phyloP scores from a whole-genome alignment of 2,888 invertebrate species.

The Polydrusus cervinus region DNA sequence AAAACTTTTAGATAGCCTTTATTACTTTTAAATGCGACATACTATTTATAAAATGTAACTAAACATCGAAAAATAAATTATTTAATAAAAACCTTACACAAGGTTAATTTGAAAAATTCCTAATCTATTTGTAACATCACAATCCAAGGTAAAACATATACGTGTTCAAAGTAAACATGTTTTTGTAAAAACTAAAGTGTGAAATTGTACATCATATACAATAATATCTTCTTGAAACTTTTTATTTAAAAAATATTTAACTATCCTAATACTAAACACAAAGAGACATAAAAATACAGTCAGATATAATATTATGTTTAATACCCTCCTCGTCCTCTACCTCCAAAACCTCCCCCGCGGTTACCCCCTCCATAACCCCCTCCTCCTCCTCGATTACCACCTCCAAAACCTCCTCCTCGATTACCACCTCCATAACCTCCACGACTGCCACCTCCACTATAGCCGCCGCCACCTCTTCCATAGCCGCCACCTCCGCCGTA shows the following conservation, averaged over 20 bases:
- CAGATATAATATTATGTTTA: not conserved
- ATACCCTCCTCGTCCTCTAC: constrained; percentile 29
- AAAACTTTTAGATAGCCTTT: no score
- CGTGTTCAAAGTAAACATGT: not conserved
- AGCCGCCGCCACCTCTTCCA: constrained; percentile 29
- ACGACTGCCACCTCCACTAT: constrained; percentile 14
- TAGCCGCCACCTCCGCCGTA: constrained; percentile 52
- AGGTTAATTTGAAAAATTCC: not conserved
- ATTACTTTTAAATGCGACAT: no score
- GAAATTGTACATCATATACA: no score
- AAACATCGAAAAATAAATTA: no score
- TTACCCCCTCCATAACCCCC: constrained; percentile 41
- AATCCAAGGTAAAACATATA: not conserved
- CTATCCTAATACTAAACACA: not conserved
- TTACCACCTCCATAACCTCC: constrained; percentile 1
- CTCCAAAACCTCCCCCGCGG: constrained; percentile 26
- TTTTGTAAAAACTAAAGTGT: no score
- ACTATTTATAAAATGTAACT: no score
- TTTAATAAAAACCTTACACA: no score
- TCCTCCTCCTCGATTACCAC: constrained; percentile 57
- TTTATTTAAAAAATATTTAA: not conserved
- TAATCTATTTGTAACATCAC: not conserved
- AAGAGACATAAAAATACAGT: not conserved
- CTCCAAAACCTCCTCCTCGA: constrained; percentile 58
- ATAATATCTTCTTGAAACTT: no score